Percentiles rank a stretch among this genome's conserved stretches.
phyloP scores from a whole-genome alignment of 1,140 invertebrate species.

The Maniola jurtina region DNA sequence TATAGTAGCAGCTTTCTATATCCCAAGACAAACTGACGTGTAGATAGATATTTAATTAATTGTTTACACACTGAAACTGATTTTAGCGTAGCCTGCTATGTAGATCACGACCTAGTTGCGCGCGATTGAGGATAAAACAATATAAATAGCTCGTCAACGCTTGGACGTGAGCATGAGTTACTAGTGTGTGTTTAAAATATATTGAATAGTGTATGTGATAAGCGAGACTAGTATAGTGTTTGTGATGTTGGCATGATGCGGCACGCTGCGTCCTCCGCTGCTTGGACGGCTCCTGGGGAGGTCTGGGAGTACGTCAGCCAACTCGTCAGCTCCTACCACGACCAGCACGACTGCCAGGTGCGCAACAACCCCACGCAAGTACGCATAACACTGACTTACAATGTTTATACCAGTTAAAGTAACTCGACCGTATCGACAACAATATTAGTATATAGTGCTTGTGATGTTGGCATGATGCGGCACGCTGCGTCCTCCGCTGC shows the following conservation, averaged over 20 bases:
- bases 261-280: conserved; percentile 58
- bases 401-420: not conserved
- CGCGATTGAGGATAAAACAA: conserved; percentile 77
- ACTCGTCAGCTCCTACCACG: conserved; percentile 73
- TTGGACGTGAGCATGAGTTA: conserved; percentile 48
- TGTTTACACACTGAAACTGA: conserved; percentile 60
- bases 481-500: conserved; percentile 60
- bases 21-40: conserved; percentile 3
- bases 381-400: not conserved
- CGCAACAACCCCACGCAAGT: conserved; percentile 13
- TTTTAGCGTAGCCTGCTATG: conserved; percentile 60
- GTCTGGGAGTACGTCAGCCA: conserved; percentile 75
- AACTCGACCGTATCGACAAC: conserved; percentile 20
- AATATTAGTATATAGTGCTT: conserved; percentile 13
- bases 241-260: conserved; percentile 71
- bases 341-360: conserved; percentile 72
- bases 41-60: conserved; percentile 28
- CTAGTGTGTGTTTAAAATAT: conserved; percentile 29
- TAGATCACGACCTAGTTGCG: conserved; percentile 74
- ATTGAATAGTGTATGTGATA: conserved; percentile 35
- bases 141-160: conserved; percentile 75
- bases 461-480: conserved; percentile 71
- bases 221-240: conserved; percentile 30
- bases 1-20: not conserved
- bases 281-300: conserved; percentile 71